Evolutionary conservation across 2,113 vertebrate genomes (phyloP), one percentile per base, ranked within the genome.

Genomic region (Aegypius monachus): DNA sequence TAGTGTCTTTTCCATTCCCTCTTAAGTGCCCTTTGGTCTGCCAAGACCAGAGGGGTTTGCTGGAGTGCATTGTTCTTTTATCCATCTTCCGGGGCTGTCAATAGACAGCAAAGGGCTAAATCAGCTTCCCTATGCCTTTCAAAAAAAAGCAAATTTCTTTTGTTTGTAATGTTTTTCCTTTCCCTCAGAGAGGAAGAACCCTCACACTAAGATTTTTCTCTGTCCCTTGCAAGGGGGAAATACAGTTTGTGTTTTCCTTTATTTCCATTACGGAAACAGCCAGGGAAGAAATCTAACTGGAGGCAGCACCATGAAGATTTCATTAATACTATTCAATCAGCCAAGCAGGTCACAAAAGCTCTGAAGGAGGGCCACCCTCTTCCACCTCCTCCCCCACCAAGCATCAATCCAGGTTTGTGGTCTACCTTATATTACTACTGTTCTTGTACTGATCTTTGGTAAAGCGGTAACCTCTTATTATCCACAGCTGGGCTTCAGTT

Each of bases 251-350:
- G 26, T 61, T 31, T 78, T 85, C 53, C 38, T 83, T 26, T 71
- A 48, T 75, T 94, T 95, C 71, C 72, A 32, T 91, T 90, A 40
- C 78, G 98, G 97, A 61, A 86, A 71, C 91, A 92, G 26, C 59
- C 82, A 16, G 47, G 58, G 63, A 98, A 79, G 78, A 98, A 97
- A 91, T 97, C 90, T 62, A 98, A 96, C 81, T 97, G 97, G 97
- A 97, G 97, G 82, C 94, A 98, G 36, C 65, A 95, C 42, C 97
- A 95, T 45, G 92, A 98, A 87, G 97, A 98, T 42, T 98, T 98
- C 85, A 93, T 98, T 66, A 97, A 78, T 13, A 10, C 73, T 1
- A 90, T 98, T 85, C 58, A 14, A 31, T 95, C 96, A 59, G 97
- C 92, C 48, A 98, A 96, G 89, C 42, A 95, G 42, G 94, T 93